phyloP scores from a whole-genome alignment of 30 jellyfish, hydroid and myxozoan species.

The Morbakka virulenta region DNA sequence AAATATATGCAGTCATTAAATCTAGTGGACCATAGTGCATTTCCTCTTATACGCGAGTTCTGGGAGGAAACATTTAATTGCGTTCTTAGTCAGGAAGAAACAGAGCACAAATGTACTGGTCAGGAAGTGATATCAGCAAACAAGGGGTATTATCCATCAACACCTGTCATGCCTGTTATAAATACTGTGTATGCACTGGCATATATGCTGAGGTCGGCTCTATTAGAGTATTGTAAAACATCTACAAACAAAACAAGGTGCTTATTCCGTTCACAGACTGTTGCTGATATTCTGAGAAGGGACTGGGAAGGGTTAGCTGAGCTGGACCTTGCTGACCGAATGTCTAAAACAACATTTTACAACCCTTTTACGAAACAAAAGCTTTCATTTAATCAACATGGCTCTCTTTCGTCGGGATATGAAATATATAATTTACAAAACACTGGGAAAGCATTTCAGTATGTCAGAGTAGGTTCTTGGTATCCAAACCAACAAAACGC shows the following conservation, averaged over 20 bases:
- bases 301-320: neutral
- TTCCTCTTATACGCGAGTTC: conserved; percentile 34
- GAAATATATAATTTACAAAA: neutral
- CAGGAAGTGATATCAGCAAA: conserved; percentile 56
- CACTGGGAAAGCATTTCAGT: neutral
- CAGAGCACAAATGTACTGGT: conserved; percentile 49
- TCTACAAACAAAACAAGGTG: neutral
- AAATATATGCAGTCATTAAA: conserved; percentile 46
- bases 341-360: neutral
- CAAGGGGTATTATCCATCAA: conserved; percentile 66
- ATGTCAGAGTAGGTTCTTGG: neutral
- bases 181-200: conserved; percentile 74
- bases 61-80: conserved; percentile 85
- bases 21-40: neutral
- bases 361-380: neutral
- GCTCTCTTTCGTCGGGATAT: neutral
- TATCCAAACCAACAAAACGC: neutral
- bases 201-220: conserved; percentile 15
- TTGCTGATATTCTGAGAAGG: neutral
- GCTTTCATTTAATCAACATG: neutral
- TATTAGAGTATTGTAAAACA: conserved; percentile 24
- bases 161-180: conserved; percentile 78
- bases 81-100: neutral
- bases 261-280: neutral
- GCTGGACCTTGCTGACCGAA: neutral